Percentiles rank a stretch among this genome's conserved stretches.
Evolutionary conservation across 1,140 invertebrate genomes (phyloP).

Genomic region (Coptotermes formosanus): DNA sequence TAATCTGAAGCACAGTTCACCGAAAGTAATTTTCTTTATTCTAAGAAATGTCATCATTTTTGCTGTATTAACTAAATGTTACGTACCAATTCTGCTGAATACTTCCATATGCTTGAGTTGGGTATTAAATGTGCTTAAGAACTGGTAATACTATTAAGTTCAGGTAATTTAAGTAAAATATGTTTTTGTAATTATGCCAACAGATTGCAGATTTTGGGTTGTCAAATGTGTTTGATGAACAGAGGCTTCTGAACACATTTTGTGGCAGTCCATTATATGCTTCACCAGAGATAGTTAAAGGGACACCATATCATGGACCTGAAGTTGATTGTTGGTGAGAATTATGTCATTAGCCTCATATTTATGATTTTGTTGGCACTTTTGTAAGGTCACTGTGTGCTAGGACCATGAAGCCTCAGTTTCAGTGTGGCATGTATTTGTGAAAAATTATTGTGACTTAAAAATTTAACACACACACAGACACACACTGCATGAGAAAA

Average conservation of each 20-base stretch:
- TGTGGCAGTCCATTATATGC: slow-evolving; percentile 98
- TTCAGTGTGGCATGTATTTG: too few species aligned
- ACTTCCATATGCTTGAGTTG: slow-evolving; percentile 31
- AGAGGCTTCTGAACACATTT: slow-evolving; percentile 86
- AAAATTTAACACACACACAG: too few species aligned
- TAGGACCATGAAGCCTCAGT: too few species aligned
- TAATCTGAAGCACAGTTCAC: too few species aligned
- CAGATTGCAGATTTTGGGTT: slow-evolving; percentile 98
- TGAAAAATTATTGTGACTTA: too few species aligned
- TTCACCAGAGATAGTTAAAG: slow-evolving; percentile 98
- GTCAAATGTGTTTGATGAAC: slow-evolving; percentile 95
- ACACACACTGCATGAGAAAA: too few species aligned
- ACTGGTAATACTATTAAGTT: slow-evolving; percentile 1
- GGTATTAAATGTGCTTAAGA: slow-evolving; percentile 21
- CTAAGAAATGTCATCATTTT: slow-evolving; percentile 14
- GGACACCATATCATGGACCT: slow-evolving; percentile 95
- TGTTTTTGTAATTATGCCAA: slow-evolving; percentile 34
- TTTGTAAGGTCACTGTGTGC: too few species aligned
- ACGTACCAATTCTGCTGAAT: slow-evolving; percentile 32
- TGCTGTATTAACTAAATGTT: slow-evolving; percentile 30
- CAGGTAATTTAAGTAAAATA: neutral
- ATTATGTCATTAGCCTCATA: neutral
- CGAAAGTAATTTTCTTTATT: too few species aligned
- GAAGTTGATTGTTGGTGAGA: slow-evolving; percentile 58
- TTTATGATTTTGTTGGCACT: neutral